Evolutionary conservation across 2,888 invertebrate species (phyloP), one percentile per base, ranked within the genome.

Genomic region (Halictus ligatus): DNA sequence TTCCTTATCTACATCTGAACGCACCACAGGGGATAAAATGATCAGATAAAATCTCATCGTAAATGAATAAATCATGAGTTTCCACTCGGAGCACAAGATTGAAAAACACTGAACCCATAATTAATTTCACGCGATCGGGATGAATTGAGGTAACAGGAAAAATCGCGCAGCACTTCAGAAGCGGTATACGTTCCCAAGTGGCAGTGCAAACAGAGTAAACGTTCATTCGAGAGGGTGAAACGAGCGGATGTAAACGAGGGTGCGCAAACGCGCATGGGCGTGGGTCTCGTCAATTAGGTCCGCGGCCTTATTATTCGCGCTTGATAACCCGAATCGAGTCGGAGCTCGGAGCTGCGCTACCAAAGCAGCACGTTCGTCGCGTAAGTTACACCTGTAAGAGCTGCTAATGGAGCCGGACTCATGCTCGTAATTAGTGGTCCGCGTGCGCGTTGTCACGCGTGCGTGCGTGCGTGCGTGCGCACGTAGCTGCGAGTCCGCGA

Each of bases 351-450:
- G 54, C 21, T 54, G 54, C 54, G 3, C 8, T 8, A 10, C 21
- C 21, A 74, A 13, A 35, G 35, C 35, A 35, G 75, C 75, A 67
- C 79, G 58, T 73, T 84, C 82, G 83, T 83, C 85, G 67, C 80
- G 73, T 80, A 81, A 80, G 58, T 81, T 78, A 64, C 81, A 83
- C 80, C 79, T 77, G 78, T 43, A 58, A 58, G 13, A 58, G 71
- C 50, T 48, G 25, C 72, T 83, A 79, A 85, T 64, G 64, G 60
- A 75, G 77, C 35, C 25, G 43, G 35, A 35, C 60, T 15, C 21
- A 29, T 46, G 40, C 29, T 78, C 40, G 89, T 80, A 89, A 89
- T 89, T 89, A 89, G 85, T 74, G 81, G 75, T 18, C 73, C 54
- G 54, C 54, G 54, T 54, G 54, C 75, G 75, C 74, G 78, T 29